Percentiles rank a stretch among this genome's conserved stretches.
Evolutionary conservation across 2,113 vertebrate genomes (phyloP).

Genomic region (Tetrao urogallus): DNA sequence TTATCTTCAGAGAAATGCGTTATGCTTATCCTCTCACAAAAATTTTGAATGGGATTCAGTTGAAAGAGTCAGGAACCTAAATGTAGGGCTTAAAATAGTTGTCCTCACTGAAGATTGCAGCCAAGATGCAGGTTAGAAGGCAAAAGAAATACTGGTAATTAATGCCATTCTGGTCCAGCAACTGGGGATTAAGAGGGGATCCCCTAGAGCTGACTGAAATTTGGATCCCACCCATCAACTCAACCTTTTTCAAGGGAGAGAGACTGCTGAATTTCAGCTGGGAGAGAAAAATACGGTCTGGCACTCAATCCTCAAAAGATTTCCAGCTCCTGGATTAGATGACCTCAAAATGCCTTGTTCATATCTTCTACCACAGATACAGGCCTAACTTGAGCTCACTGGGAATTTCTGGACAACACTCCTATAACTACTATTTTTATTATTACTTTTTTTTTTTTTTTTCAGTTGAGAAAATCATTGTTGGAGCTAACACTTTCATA

Average conservation of each 20-base stretch:
- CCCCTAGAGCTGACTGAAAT: background rate
- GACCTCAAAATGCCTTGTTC: constrained; percentile 43
- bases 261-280: background rate
- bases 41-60: background rate
- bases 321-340: constrained; percentile 43
- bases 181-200: background rate
- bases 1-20: background rate
- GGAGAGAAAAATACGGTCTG: constrained; percentile 45
- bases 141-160: background rate
- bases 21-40: background rate
- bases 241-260: background rate
- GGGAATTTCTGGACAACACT: background rate
- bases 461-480: background rate
- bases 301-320: constrained; percentile 33
- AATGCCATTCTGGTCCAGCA: background rate
- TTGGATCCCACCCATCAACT: background rate
- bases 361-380: constrained; percentile 32
- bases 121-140: background rate
- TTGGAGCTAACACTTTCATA: background rate
- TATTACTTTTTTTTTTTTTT: background rate
- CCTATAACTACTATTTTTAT: background rate
- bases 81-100: background rate
- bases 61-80: background rate
- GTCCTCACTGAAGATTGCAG: background rate
- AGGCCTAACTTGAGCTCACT: background rate